Base-by-base conservation (phyloP, 2,888 invertebrate genomes). In the Habrosyne pyritoides region DNA sequence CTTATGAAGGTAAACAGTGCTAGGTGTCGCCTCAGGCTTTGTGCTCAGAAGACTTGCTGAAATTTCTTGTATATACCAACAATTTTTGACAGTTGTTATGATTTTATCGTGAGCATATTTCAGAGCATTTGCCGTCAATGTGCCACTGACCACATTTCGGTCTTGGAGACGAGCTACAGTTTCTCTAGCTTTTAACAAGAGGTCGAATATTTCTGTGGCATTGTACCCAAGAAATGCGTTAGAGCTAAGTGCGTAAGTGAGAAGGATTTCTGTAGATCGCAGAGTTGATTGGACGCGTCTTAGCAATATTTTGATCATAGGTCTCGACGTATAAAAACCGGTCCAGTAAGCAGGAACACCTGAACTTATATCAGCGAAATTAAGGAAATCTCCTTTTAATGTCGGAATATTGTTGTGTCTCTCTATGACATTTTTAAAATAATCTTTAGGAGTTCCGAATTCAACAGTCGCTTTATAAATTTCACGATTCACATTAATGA, bases 141-240 rank as follows among this genome's bases (percentile, higher is more conserved):
- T 99, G 2, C 99, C 99, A 0, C 99, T 98, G 55, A 97, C 97
- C n/a, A 98, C 99, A 82, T 99, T 98, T 76, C 99, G 98, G 84
- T 99, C 99, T 81, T 98, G 97, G 73, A 99, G 97, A 22, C 99
- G 93, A 0, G 96, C 98, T 55, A 98, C 93, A 94, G 95, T 74
- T 95, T 95, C 83, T 95, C 97, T 79, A 94, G 94, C 56, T 94
- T 93, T 91, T 93, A 95, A 54, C 49, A 91, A 64, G 8, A 77
- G 70, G 4, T 74, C 66, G 94, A 93, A 74, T 93, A 94, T 70
- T 91, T 93, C 66, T 69, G 92, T 71, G 79, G 86, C 68, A 80
- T 93, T 79, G 77, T 93, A 79, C 93, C 94, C 58, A 93, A 93
- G 6, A 94, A 87, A 84, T 10, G 71, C 70, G 53, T 84, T 96